These are phyloP conservation scores for Sternotherus odoratus DNA, from an alignment of 2,797 vertebrate species.

Conservation along the genomic window DNA sequence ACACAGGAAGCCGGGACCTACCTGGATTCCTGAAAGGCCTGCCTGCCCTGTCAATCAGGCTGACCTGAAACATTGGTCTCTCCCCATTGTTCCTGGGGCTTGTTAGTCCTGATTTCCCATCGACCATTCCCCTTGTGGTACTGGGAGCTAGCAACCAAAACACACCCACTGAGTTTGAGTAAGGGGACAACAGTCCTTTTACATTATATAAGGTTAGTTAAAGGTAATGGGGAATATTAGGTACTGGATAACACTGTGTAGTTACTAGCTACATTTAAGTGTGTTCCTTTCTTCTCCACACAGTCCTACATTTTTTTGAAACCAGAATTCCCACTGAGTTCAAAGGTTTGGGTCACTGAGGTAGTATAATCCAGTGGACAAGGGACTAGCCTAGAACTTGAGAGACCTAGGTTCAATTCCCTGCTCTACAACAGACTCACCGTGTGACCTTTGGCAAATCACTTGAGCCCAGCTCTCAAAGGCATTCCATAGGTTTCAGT, in stretches of 20 bases:
- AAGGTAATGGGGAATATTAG: background rate
- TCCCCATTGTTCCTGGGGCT: no score
- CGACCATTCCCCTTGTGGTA: no score
- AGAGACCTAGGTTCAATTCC: background rate
- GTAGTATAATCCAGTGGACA: background rate
- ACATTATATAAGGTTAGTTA: constrained; percentile 22
- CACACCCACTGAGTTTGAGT: no score
- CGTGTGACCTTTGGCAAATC: background rate
- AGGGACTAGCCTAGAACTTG: background rate
- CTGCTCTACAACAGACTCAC: background rate
- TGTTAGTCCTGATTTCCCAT: no score
- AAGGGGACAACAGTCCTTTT: no score
- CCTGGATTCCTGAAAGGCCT: no score
- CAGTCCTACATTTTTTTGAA: background rate
- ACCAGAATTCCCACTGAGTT: background rate
- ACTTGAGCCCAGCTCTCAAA: background rate
- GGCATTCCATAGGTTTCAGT: background rate
- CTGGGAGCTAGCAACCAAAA: no score
- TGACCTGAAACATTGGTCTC: no score
- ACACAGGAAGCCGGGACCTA: no score
- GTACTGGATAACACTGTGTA: background rate
- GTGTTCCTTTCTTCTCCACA: background rate
- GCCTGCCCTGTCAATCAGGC: no score
- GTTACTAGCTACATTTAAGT: background rate
- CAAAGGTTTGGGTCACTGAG: background rate